Conservation (phyloP, 2,888 invertebrate species). For the Iselma pallidipennis region DNA sequence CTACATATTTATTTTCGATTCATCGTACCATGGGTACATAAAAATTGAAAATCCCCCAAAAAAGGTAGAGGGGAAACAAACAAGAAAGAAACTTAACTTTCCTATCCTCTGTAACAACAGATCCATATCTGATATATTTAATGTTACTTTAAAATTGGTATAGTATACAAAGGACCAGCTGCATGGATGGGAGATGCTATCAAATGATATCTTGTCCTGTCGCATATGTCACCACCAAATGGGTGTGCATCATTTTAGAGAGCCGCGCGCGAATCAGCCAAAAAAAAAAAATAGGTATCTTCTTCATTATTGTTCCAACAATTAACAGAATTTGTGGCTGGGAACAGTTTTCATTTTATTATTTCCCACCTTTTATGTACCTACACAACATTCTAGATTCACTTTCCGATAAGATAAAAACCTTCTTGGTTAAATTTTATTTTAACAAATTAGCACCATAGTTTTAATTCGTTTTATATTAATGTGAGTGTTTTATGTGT, state of each 20-base stretch:
- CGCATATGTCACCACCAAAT: slow-evolving; percentile 47
- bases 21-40: background rate
- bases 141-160: slow-evolving; percentile 52
- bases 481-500: background rate
- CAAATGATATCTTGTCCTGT: slow-evolving; percentile 49
- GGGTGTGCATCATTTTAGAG: slow-evolving; percentile 30
- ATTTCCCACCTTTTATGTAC: slow-evolving; percentile 1
- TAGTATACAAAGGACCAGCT: slow-evolving; percentile 49
- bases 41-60: background rate
- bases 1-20: background rate
- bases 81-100: background rate
- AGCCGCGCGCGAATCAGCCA: slow-evolving; percentile 21
- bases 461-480: background rate
- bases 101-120: slow-evolving; percentile 32
- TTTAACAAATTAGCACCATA: background rate
- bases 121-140: slow-evolving; percentile 48
- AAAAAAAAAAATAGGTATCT: slow-evolving; percentile 1
- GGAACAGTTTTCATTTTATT: slow-evolving; percentile 16
- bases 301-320: slow-evolving; percentile 2
- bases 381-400: no score
- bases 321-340: slow-evolving; percentile 8
- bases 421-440: background rate
- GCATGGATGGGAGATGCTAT: slow-evolving; percentile 51
- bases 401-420: background rate
- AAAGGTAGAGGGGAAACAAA: background rate